Evolutionary conservation across 2,113 vertebrate species (phyloP), one percentile per base, ranked within the genome.

Genomic region (Callocephalon fimbriatum): DNA sequence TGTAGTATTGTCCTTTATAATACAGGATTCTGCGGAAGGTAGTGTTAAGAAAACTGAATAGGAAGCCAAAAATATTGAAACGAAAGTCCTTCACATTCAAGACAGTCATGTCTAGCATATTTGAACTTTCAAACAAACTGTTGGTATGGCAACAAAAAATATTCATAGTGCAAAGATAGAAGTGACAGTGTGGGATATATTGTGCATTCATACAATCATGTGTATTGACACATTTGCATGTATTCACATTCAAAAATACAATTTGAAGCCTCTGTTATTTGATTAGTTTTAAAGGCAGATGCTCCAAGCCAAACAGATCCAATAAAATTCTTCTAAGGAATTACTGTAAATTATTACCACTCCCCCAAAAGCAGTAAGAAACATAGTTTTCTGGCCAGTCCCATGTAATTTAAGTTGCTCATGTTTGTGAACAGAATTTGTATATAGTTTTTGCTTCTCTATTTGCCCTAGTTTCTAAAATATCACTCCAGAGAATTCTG

Each of bases 131-230:
- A 78, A 87, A 83, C 48, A 95, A 92, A 92, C 35, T 88, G 93
- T 94, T 97, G 95, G 68, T 79, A 96, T 94, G 93, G 88, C 61
- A 97, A 97, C 86, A 92, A 76, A 90, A 96, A 91, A 23, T 53
- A 87, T 87, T 97, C 67, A 58, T 77, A 58, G 50, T 90, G 95
- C 79, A 92, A 90, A 97, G 51, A 32, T 19, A 93, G 70, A 82
- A 54, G 15, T 86, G 38, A 66, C 50, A 96, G 42, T 58, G 20
- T 32, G 56, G 53, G 29, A 54, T 56, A 80, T 44, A 50, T 22
- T 56, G 29, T 26, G 3, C 32, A 68, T 56, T 72, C 51, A 47
- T 20, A 83, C 14, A 72, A 31, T 21, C 50, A 14, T 31, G 7
- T 35, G 16, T 27, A 53, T 37, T 66, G 44, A 45, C 20, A 72